These are phyloP conservation scores for Falco concolor DNA, from an alignment of 2,797 vertebrate genomes.

Conservation along the genomic window DNA sequence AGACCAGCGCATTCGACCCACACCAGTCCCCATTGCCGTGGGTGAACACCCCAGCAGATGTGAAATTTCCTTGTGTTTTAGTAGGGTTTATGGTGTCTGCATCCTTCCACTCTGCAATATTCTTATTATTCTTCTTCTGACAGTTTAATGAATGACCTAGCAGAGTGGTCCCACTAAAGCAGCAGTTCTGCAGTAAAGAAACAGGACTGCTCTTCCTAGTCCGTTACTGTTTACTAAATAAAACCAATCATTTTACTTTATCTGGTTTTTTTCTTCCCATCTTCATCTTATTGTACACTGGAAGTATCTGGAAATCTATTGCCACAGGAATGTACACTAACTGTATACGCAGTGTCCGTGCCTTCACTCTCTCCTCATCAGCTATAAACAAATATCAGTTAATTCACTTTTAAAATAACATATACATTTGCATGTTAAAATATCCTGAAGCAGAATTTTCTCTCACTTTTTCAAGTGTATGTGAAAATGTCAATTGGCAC, in stretches of 20 bases:
- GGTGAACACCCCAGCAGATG: neutral
- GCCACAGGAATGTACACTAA: neutral
- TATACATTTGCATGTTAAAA: neutral
- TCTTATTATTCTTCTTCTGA: neutral
- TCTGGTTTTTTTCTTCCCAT: neutral
- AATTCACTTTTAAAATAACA: neutral
- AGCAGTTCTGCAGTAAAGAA: neutral
- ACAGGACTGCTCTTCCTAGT: neutral
- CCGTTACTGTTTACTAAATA: neutral
- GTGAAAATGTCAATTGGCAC: neutral
- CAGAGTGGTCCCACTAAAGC: neutral
- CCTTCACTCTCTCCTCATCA: neutral
- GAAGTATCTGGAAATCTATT: neutral
- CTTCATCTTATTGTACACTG: neutral
- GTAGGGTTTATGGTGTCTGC: neutral
- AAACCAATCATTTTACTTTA: neutral
- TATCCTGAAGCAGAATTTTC: neutral
- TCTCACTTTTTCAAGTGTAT: neutral
- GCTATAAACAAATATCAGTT: neutral
- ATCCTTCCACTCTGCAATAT: neutral
- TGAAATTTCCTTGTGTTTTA: neutral
- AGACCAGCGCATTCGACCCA: accelerated
- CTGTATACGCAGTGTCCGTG: neutral
- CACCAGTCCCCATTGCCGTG: accelerated
- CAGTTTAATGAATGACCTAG: neutral